These are phyloP conservation scores for Nemopilema nomurai DNA, from an alignment of 30 jellyfish, hydroid and myxozoan species.

Conservation along the genomic window DNA sequence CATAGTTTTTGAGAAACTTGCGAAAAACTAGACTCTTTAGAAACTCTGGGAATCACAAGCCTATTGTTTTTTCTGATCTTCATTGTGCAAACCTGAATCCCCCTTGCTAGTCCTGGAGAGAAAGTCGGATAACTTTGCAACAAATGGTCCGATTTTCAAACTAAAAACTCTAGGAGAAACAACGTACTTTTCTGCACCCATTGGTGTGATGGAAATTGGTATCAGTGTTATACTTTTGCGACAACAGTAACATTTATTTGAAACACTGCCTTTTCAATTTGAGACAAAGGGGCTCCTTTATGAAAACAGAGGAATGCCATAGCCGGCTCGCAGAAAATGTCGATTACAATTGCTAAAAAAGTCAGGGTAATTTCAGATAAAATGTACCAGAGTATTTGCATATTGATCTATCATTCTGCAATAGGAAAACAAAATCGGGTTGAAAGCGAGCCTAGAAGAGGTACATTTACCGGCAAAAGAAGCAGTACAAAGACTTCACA, in stretches of 20 bases:
- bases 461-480: not conserved
- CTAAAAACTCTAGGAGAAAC: not conserved
- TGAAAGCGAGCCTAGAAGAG: not conserved
- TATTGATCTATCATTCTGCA: not conserved
- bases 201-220: not conserved
- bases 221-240: not conserved
- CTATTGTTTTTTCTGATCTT: too few relatives aligned
- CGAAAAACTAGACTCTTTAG: too few relatives aligned
- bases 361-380: not conserved
- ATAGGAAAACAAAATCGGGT: not conserved
- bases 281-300: not conserved
- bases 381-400: not conserved
- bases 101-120: too few relatives aligned
- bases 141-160: not conserved
- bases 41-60: too few relatives aligned
- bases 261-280: not conserved
- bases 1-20: too few relatives aligned
- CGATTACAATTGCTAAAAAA: not conserved
- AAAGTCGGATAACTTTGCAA: too few relatives aligned
- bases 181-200: not conserved
- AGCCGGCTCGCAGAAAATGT: not conserved
- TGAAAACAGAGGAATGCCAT: not conserved
- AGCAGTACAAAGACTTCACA: not conserved
- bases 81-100: too few relatives aligned
- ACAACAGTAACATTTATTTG: not conserved